Conservation (phyloP, 2,113 vertebrate genomes). For the Sula dactylatra region DNA sequence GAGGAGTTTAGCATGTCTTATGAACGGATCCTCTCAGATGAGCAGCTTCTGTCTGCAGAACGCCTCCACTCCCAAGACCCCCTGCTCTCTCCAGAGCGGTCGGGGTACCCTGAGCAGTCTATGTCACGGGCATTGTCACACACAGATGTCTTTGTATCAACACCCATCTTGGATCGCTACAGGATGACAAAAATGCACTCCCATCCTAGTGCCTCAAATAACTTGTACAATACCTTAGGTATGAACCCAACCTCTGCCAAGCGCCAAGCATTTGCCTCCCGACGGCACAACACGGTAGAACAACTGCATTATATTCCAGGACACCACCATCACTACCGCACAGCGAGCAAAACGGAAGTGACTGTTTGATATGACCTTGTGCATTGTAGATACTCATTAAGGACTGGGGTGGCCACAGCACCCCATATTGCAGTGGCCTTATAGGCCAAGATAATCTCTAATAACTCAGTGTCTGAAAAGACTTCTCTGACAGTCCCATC, state of each 20-base stretch:
- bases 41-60: conserved; percentile 91
- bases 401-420: conserved; percentile 68
- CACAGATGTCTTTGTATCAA: conserved; percentile 95
- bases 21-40: conserved; percentile 89
- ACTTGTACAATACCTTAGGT: conserved; percentile 90
- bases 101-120: conserved; percentile 86
- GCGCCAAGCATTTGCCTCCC: conserved; percentile 95
- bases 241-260: conserved; percentile 91
- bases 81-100: conserved; percentile 92
- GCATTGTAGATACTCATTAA: conserved; percentile 56
- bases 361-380: conserved; percentile 84
- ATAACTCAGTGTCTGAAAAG: conserved; percentile 56
- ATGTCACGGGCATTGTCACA: conserved; percentile 94
- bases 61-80: conserved; percentile 96
- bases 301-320: conserved; percentile 95
- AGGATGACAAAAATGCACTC: conserved; percentile 99
- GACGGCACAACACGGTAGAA: conserved; percentile 96
- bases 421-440: conserved; percentile 70
- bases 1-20: conserved; percentile 88
- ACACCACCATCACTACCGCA: conserved; percentile 94
- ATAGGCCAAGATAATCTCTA: conserved; percentile 74
- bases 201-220: conserved; percentile 97
- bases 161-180: conserved; percentile 94
- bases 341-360: conserved; percentile 98
- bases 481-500: conserved; percentile 60